A percentile compares a stretch with the other conserved stretches of the same genome.
These are phyloP conservation scores for Rhodophaea formosa DNA, from an alignment of 2,888 invertebrate species.

Conservation along the genomic window DNA sequence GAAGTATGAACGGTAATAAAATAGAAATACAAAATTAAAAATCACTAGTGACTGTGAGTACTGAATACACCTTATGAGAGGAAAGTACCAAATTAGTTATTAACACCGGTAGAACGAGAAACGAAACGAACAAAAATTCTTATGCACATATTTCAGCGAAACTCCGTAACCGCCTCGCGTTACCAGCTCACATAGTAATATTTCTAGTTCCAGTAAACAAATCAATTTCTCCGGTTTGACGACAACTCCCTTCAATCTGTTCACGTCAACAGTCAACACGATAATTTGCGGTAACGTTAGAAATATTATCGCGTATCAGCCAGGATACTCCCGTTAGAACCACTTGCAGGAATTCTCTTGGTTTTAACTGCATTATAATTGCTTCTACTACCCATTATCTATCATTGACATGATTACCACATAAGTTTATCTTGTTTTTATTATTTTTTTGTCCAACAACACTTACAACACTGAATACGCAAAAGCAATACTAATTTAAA, in stretches of 20 bases:
- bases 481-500: no score
- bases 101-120: no score
- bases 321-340: neutral
- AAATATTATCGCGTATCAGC: slow-evolving; percentile 3
- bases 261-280: slow-evolving; percentile 6
- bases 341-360: neutral
- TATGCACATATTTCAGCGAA: neutral
- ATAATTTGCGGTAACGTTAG: slow-evolving; percentile 12
- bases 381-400: no score
- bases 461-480: no score
- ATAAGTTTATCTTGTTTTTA: no score
- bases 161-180: neutral
- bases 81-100: no score
- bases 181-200: neutral
- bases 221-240: slow-evolving; percentile 11
- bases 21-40: neutral
- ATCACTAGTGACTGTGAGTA: no score
- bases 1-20: neutral
- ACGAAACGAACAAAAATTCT: no score
- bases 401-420: no score
- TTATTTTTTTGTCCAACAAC: no score
- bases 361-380: no score
- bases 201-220: slow-evolving; percentile 6
- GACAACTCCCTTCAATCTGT: slow-evolving; percentile 1
- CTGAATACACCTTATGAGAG: no score